These are phyloP conservation scores for Criorhina ranunculi DNA, from an alignment of 2,888 invertebrate genomes.

Conservation along the genomic window DNA sequence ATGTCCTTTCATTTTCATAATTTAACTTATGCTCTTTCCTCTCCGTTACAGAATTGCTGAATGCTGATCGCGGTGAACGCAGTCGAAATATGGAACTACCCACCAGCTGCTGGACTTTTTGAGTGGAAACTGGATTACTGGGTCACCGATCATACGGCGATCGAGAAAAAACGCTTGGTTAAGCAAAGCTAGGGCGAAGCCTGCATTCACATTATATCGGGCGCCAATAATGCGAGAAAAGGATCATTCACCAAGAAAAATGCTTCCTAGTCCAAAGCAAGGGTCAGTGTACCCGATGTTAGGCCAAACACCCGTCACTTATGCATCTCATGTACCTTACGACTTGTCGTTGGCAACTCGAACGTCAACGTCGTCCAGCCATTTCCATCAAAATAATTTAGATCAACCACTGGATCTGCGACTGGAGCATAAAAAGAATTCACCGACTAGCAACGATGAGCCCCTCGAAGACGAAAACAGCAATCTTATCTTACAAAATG, in stretches of 20 bases:
- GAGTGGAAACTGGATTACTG: conserved; percentile 65
- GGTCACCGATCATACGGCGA: conserved; percentile 38
- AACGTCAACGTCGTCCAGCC: conserved; percentile 81
- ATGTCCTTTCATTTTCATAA: conserved; percentile 66
- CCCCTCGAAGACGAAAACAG: conserved; percentile 93
- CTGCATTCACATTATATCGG: conserved; percentile 49
- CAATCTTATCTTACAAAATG: conserved; percentile 87
- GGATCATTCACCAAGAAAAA: conserved; percentile 95
- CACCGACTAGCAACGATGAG: conserved; percentile 78
- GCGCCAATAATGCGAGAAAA: conserved; percentile 92
- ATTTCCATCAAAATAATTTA: conserved; percentile 82
- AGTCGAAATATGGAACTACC: conserved; percentile 65
- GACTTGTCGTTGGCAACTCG: conserved; percentile 86
- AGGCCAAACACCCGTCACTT: conserved; percentile 85
- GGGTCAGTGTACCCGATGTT: conserved; percentile 90
- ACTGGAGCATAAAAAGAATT: conserved; percentile 91
- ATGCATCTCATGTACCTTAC: conserved; percentile 87
- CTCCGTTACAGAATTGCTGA: conserved; percentile 60
- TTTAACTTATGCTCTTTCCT: conserved; percentile 18
- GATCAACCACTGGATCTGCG: conserved; percentile 95
- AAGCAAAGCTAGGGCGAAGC: conserved; percentile 53
- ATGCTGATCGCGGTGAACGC: conserved; percentile 64
- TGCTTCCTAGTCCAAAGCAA: conserved; percentile 91
- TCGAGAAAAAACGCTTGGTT: conserved; percentile 22
- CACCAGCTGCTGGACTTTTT: conserved; percentile 36